Evolutionary conservation across 92 coral and sea anemone genomes (phyloP).

Genomic region (Bergia sp.): DNA sequence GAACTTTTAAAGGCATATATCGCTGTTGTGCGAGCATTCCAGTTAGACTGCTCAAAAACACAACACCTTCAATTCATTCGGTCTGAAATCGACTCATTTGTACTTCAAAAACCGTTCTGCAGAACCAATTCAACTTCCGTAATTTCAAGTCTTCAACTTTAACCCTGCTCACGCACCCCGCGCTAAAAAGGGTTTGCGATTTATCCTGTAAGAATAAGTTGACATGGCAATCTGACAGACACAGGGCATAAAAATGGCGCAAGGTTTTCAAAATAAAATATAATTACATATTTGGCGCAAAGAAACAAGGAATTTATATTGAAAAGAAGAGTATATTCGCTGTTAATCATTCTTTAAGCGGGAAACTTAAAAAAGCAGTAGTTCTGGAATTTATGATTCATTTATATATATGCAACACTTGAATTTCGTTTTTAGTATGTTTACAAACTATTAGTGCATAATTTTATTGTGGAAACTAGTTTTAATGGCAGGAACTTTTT

Average conservation of each 20-base stretch:
- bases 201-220: not conserved
- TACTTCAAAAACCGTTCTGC: constrained; percentile 16
- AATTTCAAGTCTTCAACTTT: not conserved
- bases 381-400: constrained; percentile 9
- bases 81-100: not conserved
- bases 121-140: constrained; percentile 5
- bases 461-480: not conserved
- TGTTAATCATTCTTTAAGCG: not conserved
- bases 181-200: constrained; percentile 18
- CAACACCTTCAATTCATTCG: not conserved
- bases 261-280: not conserved
- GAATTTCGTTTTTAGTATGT: not conserved
- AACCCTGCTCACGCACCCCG: constrained; percentile 6
- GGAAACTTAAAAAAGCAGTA: constrained; percentile 5
- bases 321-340: not conserved
- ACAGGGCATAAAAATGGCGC: not conserved
- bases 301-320: not conserved
- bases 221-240: constrained; percentile 15
- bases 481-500: constrained; percentile 61
- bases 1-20: too few species aligned
- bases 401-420: not conserved
- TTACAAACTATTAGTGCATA: too few species aligned
- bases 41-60: constrained; percentile 3
- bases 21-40: too few species aligned
- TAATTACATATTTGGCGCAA: not conserved